These are phyloP conservation scores for Automeris io DNA, from an alignment of 2,888 invertebrate species.

Conservation along the genomic window DNA sequence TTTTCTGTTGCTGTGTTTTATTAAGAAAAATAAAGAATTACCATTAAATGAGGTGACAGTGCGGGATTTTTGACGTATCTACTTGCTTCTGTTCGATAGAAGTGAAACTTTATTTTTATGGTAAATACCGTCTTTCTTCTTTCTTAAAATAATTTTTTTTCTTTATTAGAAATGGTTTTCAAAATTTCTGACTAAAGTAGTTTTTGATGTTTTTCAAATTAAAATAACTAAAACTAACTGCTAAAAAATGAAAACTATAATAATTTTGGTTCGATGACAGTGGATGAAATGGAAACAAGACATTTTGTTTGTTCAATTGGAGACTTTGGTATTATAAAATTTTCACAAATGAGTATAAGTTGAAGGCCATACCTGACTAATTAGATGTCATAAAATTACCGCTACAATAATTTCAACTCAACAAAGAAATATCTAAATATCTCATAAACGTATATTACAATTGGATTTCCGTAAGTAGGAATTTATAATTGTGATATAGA, in stretches of 20 bases:
- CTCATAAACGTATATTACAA: background rate
- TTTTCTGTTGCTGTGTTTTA: too few species aligned
- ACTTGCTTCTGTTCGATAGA: constrained; percentile 2
- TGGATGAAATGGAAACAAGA: too few species aligned
- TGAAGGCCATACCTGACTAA: background rate
- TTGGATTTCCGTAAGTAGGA: background rate
- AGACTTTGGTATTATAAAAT: background rate
- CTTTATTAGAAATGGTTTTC: too few species aligned
- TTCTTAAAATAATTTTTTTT: too few species aligned
- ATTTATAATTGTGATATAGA: background rate
- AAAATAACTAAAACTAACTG: too few species aligned
- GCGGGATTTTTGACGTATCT: constrained; percentile 6
- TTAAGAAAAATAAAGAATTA: background rate
- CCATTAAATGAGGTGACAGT: background rate
- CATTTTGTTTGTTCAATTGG: background rate
- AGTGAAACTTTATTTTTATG: too few species aligned
- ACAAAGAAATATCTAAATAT: background rate
- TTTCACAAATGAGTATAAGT: background rate
- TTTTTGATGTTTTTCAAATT: too few species aligned
- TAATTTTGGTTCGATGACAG: too few species aligned
- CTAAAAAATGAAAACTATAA: too few species aligned
- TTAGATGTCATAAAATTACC: background rate
- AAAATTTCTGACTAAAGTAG: too few species aligned
- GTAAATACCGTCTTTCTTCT: too few species aligned
- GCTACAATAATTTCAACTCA: background rate